A percentile compares a stretch with the other conserved stretches of the same genome.
phyloP scores from a whole-genome alignment of 1,140 invertebrate genomes.

The Platorchestia sp. region DNA sequence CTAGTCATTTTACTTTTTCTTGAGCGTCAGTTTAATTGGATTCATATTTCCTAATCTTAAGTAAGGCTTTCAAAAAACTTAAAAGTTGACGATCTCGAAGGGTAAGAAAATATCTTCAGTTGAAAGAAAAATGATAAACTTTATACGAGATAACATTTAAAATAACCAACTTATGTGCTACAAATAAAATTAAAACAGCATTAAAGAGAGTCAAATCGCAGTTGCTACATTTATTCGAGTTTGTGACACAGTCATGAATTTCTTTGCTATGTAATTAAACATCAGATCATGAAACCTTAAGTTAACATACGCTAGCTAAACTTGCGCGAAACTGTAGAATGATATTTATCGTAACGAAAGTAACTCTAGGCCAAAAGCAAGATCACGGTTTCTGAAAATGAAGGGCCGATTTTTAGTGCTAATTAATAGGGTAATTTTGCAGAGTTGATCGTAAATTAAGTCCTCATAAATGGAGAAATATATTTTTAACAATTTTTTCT shows the following conservation, averaged over 20 bases:
- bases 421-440: too few relatives aligned
- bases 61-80: neutral
- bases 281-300: too few relatives aligned
- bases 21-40: neutral
- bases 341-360: too few relatives aligned
- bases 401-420: too few relatives aligned
- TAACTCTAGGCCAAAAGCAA: too few relatives aligned
- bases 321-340: too few relatives aligned
- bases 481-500: too few relatives aligned
- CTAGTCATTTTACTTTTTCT: neutral
- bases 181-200: neutral
- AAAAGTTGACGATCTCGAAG: neutral
- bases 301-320: too few relatives aligned
- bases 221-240: neutral
- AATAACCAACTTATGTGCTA: neutral
- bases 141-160: constrained; percentile 43
- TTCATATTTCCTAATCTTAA: neutral
- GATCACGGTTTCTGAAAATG: too few relatives aligned
- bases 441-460: too few relatives aligned
- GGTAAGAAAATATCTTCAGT: neutral
- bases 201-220: neutral
- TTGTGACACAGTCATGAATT: neutral
- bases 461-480: too few relatives aligned
- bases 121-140: constrained; percentile 24
- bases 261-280: neutral